These are phyloP conservation scores for Chrysopa pallens DNA, from an alignment of 1,140 invertebrate species.

Conservation along the genomic window DNA sequence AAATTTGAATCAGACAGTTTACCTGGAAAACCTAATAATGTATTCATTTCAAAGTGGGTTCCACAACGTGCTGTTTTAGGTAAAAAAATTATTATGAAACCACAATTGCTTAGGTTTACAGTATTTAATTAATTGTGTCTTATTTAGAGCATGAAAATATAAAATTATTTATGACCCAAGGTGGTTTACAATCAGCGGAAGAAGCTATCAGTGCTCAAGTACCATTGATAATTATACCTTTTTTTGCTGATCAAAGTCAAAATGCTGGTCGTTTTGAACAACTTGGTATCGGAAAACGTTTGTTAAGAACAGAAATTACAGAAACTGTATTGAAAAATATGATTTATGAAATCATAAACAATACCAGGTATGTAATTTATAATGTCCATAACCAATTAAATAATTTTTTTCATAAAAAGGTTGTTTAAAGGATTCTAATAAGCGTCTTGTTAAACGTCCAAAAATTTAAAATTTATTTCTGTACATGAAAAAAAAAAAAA, in stretches of 20 bases:
- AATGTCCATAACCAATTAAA: background rate
- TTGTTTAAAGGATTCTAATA: too few relatives aligned
- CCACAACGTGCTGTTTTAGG: conserved; percentile 28
- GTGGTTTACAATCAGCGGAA: conserved; percentile 35
- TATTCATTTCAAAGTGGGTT: conserved; percentile 26
- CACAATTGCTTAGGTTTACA: background rate
- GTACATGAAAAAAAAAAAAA: too few relatives aligned
- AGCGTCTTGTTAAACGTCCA: too few relatives aligned
- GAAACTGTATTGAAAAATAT: conserved; percentile 13
- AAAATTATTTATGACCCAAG: conserved; percentile 38
- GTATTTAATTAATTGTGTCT: background rate
- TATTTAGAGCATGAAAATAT: conserved; percentile 29
- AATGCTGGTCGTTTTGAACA: conserved; percentile 11
- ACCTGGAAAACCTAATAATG: conserved; percentile 2
- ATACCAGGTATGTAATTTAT: conserved; percentile 1
- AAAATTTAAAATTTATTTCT: too few relatives aligned
- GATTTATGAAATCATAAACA: conserved; percentile 9
- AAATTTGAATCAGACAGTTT: conserved; percentile 9
- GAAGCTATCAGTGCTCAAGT: conserved; percentile 34
- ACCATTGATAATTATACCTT: conserved; percentile 29
- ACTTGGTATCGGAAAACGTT: conserved; percentile 14
- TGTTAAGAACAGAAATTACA: conserved; percentile 13
- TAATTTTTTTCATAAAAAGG: too few relatives aligned
- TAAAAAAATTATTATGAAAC: background rate
- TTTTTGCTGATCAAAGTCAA: conserved; percentile 17